A percentile compares a stretch with the other conserved stretches of the same genome.
These are phyloP conservation scores for Fukomys damarensis DNA, from an alignment of 2,113 vertebrate genomes.

Conservation along the genomic window DNA sequence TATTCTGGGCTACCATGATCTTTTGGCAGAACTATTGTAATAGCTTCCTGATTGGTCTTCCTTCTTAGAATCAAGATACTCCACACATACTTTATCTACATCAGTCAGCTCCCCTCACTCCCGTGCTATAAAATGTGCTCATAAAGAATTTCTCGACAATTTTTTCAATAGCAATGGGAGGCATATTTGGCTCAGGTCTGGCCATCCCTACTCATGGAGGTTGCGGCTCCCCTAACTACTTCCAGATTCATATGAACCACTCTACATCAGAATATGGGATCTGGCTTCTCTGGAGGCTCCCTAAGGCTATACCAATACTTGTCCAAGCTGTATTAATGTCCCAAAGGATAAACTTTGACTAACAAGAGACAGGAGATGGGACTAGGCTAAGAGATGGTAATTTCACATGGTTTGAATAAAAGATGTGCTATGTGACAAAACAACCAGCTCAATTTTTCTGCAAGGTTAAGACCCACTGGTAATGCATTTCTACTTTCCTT, in stretches of 20 bases:
- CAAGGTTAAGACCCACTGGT: background rate
- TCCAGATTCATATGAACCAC: background rate
- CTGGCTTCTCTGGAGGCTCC: background rate
- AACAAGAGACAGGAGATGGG: background rate
- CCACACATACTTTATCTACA: background rate
- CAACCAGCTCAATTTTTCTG: background rate
- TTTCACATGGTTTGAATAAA: background rate
- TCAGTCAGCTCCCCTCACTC: background rate
- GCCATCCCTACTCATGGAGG: background rate
- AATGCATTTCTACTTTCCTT: background rate
- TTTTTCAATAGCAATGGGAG: background rate
- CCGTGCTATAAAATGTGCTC: background rate
- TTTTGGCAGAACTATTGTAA: slow-evolving; percentile 26
- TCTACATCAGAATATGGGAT: background rate
- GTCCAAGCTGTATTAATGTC: background rate
- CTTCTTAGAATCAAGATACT: background rate
- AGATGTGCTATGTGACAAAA: background rate
- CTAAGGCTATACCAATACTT: background rate
- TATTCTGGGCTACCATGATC: background rate
- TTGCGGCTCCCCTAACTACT: background rate
- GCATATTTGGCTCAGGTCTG: background rate
- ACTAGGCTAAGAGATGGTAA: background rate
- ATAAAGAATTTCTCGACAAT: background rate
- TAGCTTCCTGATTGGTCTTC: background rate
- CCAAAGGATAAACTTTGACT: background rate